Conservation (phyloP, 2,888 invertebrate species). For the Onchidella celtica region DNA sequence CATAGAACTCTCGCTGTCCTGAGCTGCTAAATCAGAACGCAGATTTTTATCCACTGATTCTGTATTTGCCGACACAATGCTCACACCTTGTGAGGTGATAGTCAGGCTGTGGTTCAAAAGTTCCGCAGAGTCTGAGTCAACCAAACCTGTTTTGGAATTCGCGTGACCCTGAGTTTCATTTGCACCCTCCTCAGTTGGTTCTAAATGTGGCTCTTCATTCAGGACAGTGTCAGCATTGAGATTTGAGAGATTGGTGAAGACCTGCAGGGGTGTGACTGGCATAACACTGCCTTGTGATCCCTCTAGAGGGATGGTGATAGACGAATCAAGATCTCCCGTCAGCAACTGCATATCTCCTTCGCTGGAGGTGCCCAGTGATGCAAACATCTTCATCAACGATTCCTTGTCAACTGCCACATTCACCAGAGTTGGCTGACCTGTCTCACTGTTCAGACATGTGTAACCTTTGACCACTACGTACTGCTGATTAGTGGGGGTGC, state of each 20-base stretch:
- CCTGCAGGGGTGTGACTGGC: conserved; percentile 9
- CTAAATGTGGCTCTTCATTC: neutral
- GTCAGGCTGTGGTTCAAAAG: neutral
- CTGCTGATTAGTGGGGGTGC: conserved; percentile 6
- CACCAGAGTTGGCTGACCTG: conserved; percentile 32
- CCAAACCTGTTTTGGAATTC: neutral
- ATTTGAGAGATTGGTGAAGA: neutral
- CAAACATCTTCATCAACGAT: conserved; percentile 42
- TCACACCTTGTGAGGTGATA: too few species aligned
- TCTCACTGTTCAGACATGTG: conserved; percentile 31
- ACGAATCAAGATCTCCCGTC: conserved; percentile 29
- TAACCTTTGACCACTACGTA: conserved; percentile 43
- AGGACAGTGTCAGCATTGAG: neutral
- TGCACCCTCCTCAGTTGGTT: neutral
- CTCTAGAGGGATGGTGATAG: conserved; percentile 21
- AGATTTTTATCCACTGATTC: neutral
- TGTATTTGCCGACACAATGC: neutral
- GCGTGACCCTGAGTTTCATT: conserved; percentile 2
- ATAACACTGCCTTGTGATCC: conserved; percentile 9
- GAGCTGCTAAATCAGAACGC: neutral
- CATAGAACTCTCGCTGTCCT: too few species aligned
- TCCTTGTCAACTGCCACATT: conserved; percentile 46
- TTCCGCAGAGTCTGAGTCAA: neutral
- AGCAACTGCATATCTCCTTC: conserved; percentile 24
- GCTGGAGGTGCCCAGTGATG: conserved; percentile 16